These are phyloP conservation scores for Spialia ferax DNA, from an alignment of 2,888 invertebrate genomes.

Conservation along the genomic window DNA sequence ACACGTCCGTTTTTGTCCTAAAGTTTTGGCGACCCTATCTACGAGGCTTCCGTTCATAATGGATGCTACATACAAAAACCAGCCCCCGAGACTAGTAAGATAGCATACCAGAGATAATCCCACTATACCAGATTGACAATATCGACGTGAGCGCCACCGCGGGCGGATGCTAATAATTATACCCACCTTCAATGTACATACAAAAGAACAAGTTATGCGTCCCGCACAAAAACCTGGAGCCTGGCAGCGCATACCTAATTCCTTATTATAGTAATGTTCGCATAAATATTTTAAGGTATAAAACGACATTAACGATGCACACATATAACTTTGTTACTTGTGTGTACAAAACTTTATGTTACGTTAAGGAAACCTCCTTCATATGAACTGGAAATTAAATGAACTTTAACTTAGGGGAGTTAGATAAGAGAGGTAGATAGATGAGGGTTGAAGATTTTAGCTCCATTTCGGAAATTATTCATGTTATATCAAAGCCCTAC, in stretches of 20 bases:
- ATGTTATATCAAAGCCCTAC: slow-evolving; percentile 46
- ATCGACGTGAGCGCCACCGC: slow-evolving; percentile 40
- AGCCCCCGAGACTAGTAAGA: slow-evolving; percentile 58
- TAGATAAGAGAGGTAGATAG: too few relatives aligned
- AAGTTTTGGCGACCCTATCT: slow-evolving; percentile 44
- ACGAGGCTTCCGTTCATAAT: slow-evolving; percentile 62
- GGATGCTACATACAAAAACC: slow-evolving; percentile 51
- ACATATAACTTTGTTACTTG: too few relatives aligned
- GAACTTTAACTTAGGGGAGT: too few relatives aligned
- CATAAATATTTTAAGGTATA: slow-evolving; percentile 4
- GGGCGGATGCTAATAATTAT: slow-evolving; percentile 56
- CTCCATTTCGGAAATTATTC: slow-evolving; percentile 25
- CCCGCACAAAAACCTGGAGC: slow-evolving; percentile 34
- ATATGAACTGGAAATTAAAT: too few relatives aligned
- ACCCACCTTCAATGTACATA: slow-evolving; percentile 26
- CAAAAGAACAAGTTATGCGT: slow-evolving; percentile 35
- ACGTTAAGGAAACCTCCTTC: too few relatives aligned
- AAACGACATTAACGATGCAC: background rate
- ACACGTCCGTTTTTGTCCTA: slow-evolving; percentile 1
- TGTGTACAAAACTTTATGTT: too few relatives aligned
- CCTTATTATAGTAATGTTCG: slow-evolving; percentile 33
- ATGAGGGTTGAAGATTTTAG: too few relatives aligned
- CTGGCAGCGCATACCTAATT: slow-evolving; percentile 35
- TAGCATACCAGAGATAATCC: slow-evolving; percentile 52
- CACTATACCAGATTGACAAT: slow-evolving; percentile 44